Conservation (phyloP, 2,113 vertebrate genomes). For the Diadophis punctatus region DNA sequence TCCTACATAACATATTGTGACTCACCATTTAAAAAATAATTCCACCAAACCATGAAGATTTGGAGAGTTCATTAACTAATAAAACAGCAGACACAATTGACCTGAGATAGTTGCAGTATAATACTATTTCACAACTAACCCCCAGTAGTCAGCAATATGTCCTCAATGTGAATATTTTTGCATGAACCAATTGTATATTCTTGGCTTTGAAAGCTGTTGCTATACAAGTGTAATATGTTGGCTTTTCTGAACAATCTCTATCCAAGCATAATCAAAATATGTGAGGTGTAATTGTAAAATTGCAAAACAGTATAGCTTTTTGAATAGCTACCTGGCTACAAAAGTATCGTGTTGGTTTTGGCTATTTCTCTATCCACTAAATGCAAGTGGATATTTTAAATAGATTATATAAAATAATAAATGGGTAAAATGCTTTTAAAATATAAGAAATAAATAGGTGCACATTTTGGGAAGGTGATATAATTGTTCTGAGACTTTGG, state of each 20-base stretch:
- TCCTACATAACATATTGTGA: neutral
- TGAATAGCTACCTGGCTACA: neutral
- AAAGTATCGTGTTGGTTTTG: neutral
- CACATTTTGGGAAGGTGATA: neutral
- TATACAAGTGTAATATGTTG: neutral
- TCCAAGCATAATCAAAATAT: neutral
- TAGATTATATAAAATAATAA: neutral
- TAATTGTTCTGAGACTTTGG: neutral
- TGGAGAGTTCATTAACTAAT: neutral
- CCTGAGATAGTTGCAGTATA: neutral
- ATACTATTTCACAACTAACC: neutral
- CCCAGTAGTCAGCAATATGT: neutral
- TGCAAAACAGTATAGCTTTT: neutral
- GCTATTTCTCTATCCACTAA: neutral
- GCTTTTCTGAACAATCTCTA: too few relatives aligned
- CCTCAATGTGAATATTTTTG: neutral
- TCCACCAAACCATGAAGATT: neutral
- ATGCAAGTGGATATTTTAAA: neutral
- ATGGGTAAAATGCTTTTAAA: neutral
- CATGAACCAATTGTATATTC: neutral
- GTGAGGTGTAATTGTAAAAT: neutral
- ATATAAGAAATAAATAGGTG: neutral
- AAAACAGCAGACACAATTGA: neutral
- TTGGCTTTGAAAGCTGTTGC: neutral
- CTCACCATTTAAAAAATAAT: neutral